Conservation (phyloP, 2,797 vertebrate species). For the Peromyscus eremicus region DNA sequence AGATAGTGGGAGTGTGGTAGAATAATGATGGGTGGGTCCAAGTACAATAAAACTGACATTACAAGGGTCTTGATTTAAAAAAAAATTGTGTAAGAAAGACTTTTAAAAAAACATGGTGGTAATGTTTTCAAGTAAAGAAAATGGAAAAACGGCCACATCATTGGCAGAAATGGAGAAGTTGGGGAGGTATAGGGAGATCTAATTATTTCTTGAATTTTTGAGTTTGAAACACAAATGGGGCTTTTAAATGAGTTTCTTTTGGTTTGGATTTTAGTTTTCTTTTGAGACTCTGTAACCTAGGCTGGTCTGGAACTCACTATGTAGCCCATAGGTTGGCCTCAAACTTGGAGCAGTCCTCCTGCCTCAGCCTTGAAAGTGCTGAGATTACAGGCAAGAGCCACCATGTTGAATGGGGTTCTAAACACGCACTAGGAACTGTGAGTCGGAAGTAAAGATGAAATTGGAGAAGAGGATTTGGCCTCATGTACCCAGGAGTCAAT, state of each 20-base stretch:
- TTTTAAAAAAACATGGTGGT: not conserved
- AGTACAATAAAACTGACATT: not conserved
- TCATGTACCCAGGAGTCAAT: not conserved
- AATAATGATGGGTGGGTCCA: not conserved
- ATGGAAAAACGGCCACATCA: not conserved
- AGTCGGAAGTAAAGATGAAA: not conserved
- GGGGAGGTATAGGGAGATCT: not conserved
- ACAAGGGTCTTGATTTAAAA: not conserved
- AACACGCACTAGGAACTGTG: not conserved
- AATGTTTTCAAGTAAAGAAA: not conserved
- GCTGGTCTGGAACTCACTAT: not conserved
- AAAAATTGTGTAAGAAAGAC: not conserved
- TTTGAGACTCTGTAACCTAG: not conserved
- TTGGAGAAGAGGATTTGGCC: not conserved
- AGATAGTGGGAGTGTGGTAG: not conserved
- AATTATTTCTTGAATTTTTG: not conserved
- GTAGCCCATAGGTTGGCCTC: not conserved
- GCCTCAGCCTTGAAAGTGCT: no score
- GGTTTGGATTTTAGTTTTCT: not conserved
- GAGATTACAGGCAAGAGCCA: not conserved
- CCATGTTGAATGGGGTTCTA: not conserved
- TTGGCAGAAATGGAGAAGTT: not conserved
- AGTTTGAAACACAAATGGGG: not conserved
- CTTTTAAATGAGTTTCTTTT: not conserved
- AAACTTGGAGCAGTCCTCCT: no score